These are phyloP conservation scores for Hephaestus fuliginosus DNA, from an alignment of 2,797 vertebrate species.

Conservation along the genomic window DNA sequence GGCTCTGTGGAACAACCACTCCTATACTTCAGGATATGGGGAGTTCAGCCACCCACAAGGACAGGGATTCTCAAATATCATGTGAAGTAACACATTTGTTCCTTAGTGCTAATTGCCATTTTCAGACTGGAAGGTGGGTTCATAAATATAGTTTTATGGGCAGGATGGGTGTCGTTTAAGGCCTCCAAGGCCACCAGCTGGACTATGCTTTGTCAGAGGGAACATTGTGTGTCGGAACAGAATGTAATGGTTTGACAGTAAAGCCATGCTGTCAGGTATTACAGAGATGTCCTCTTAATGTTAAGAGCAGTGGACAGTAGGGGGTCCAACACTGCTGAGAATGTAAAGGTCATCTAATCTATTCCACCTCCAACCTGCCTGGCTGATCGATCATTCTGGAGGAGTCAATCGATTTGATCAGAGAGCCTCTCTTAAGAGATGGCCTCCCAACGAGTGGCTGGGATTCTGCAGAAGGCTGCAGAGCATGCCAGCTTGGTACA, in stretches of 20 bases:
- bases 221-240: constrained; percentile 62
- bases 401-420: constrained; percentile 81
- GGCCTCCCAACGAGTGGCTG: constrained; percentile 60
- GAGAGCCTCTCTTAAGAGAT: constrained; percentile 74
- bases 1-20: constrained; percentile 66
- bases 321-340: constrained; percentile 59
- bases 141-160: constrained; percentile 82
- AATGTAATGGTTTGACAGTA: constrained; percentile 63
- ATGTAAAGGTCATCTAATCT: constrained; percentile 82
- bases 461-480: constrained; percentile 49
- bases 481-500: constrained; percentile 71
- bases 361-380: constrained; percentile 79
- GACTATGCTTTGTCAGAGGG: constrained; percentile 69
- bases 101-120: constrained; percentile 79
- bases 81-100: constrained; percentile 78
- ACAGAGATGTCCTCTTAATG: constrained; percentile 69
- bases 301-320: constrained; percentile 70
- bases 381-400: constrained; percentile 78
- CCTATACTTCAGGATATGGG: constrained; percentile 73
- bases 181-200: constrained; percentile 80
- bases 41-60: constrained; percentile 77
- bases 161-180: constrained; percentile 81
- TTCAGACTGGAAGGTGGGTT: constrained; percentile 77
- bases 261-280: constrained; percentile 72
- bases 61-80: constrained; percentile 80